These are phyloP conservation scores for Drosophila suboccidentalis DNA, from an alignment of 2,888 invertebrate species.

Conservation along the genomic window DNA sequence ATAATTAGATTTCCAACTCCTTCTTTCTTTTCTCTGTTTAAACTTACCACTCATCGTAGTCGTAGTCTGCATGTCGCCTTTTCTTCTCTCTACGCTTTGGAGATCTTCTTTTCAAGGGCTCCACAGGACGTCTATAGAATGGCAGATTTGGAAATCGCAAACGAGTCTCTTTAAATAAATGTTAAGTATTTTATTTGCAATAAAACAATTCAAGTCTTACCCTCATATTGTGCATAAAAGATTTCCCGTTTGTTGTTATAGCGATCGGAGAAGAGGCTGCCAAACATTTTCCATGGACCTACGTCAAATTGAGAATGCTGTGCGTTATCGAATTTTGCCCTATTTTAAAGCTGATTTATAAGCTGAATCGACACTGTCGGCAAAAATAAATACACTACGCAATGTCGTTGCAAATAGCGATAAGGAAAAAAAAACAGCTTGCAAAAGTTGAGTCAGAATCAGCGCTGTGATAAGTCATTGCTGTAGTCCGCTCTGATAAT, in stretches of 20 bases:
- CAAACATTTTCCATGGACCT: conserved; percentile 36
- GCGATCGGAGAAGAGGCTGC: conserved; percentile 47
- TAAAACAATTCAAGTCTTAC: conserved; percentile 1
- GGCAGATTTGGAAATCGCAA: conserved; percentile 34
- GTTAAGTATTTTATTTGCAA: background rate
- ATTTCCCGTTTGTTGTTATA: conserved; percentile 38
- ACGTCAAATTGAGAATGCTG: conserved; percentile 15
- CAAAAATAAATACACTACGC: conserved; percentile 17
- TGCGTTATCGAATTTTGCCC: conserved; percentile 29
- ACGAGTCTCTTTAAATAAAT: conserved; percentile 20
- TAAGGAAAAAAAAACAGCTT: conserved; percentile 39
- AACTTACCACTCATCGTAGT: conserved; percentile 49
- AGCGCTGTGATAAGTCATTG: conserved; percentile 31
- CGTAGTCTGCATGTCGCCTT: conserved; percentile 27
- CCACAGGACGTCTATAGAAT: conserved; percentile 15
- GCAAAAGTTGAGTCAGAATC: conserved; percentile 39
- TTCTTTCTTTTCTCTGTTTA: too few relatives aligned
- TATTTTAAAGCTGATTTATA: conserved; percentile 25
- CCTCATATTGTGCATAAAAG: conserved; percentile 40
- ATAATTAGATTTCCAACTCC: conserved; percentile 25
- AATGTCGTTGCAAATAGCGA: conserved; percentile 20
- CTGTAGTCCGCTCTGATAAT: conserved; percentile 26
- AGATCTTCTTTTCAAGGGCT: conserved; percentile 25
- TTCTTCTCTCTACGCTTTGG: conserved; percentile 7
- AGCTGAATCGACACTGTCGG: conserved; percentile 1